Conservation (phyloP, 2,888 invertebrate genomes). For the Clivina fossor region DNA sequence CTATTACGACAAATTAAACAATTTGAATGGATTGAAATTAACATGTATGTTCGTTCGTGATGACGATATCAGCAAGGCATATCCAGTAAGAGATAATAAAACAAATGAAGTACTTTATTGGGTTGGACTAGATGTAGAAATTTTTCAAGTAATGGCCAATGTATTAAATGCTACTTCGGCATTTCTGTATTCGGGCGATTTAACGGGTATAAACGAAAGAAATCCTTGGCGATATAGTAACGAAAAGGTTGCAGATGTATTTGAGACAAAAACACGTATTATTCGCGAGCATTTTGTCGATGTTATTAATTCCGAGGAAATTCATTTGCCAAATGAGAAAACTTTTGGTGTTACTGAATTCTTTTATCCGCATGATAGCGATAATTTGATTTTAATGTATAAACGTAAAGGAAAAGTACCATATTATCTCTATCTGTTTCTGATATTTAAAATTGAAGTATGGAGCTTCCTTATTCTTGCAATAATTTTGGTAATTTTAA, state of each 20-base stretch:
- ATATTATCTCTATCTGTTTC: conserved; percentile 22
- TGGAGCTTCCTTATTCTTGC: too few species aligned
- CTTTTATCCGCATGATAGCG: conserved; percentile 28
- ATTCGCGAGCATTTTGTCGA: conserved; percentile 19
- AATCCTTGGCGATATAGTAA: conserved; percentile 28
- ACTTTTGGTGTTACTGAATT: conserved; percentile 24
- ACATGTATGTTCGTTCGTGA: conserved; percentile 20
- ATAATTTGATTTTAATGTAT: conserved; percentile 18
- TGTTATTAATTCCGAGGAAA: conserved; percentile 26
- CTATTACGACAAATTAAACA: conserved; percentile 23
- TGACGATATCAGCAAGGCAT: conserved; percentile 22
- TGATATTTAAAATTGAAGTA: conserved; percentile 7
- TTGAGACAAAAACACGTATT: conserved; percentile 10
- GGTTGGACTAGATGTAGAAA: conserved; percentile 18
- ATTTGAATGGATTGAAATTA: conserved; percentile 23
- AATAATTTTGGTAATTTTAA: too few species aligned
- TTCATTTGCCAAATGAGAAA: conserved; percentile 25
- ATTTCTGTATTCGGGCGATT: conserved; percentile 14
- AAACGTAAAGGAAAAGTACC: conserved; percentile 18
- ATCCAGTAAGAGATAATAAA: background rate
- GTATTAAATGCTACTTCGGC: conserved; percentile 15
- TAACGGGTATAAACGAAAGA: conserved; percentile 20
- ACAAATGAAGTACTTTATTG: too few species aligned
- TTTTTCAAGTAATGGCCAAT: conserved; percentile 15
- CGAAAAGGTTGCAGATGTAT: conserved; percentile 4